Conservation (phyloP, 2,113 vertebrate species). For the Aegotheles bennettii region DNA sequence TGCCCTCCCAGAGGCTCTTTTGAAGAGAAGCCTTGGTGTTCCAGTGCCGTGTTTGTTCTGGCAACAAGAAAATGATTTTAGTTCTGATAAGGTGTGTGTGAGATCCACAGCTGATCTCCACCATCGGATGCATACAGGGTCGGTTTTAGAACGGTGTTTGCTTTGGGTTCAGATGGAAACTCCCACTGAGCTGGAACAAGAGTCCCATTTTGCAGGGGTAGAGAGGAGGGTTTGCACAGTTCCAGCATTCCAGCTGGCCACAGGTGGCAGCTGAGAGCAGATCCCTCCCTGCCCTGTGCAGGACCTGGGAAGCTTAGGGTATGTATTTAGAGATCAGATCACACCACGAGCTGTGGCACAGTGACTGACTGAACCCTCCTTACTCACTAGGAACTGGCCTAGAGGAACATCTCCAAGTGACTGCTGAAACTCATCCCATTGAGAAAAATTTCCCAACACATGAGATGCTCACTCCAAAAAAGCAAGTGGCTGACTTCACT, state of each 20-base stretch:
- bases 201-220: not conserved
- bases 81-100: not conserved
- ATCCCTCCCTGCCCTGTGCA: not conserved
- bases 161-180: slow-evolving; percentile 17
- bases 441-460: not conserved
- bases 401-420: not conserved
- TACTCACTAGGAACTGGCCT: not conserved
- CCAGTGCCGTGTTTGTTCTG: not conserved
- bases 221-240: not conserved
- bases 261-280: not conserved
- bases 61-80: not conserved
- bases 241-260: not conserved
- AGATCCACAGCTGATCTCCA: not conserved
- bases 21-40: not conserved
- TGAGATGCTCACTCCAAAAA: not conserved
- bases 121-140: not conserved
- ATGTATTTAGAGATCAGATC: not conserved
- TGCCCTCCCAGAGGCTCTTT: not conserved
- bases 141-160: not conserved
- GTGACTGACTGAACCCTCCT: not conserved
- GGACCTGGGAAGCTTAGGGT: not conserved
- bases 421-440: not conserved
- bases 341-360: not conserved
- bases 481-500: not conserved
- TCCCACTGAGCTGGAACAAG: not conserved